These are phyloP conservation scores for Calosoma granatense DNA, from an alignment of 1,140 invertebrate species.

Conservation along the genomic window DNA sequence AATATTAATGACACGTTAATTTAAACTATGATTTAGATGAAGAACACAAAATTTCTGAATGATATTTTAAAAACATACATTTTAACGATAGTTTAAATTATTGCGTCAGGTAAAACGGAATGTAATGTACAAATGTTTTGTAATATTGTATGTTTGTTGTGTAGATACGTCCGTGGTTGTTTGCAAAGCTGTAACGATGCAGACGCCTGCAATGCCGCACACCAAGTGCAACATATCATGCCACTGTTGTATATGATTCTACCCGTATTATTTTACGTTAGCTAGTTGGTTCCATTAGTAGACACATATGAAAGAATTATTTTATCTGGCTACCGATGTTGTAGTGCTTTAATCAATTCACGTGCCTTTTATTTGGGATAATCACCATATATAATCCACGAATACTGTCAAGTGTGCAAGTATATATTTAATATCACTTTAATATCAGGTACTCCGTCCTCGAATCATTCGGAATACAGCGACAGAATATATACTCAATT, in stretches of 20 bases:
- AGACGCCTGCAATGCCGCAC: conserved; percentile 63
- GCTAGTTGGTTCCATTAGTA: background rate
- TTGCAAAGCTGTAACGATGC: conserved; percentile 80
- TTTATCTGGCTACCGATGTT: background rate
- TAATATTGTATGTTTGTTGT: too few relatives aligned
- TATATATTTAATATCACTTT: background rate
- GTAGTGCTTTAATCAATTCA: conserved; percentile 6
- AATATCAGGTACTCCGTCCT: conserved; percentile 3
- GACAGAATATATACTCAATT: background rate
- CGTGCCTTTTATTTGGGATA: conserved; percentile 5
- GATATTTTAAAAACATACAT: background rate
- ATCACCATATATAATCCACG: background rate
- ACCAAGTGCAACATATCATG: background rate
- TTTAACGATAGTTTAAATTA: too few relatives aligned
- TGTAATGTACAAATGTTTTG: too few relatives aligned
- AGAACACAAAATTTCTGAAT: background rate
- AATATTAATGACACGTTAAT: too few relatives aligned
- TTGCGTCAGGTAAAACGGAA: too few relatives aligned
- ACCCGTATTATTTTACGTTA: background rate
- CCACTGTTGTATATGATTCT: background rate
- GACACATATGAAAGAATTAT: background rate
- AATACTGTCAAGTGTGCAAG: background rate
- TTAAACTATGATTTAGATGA: background rate
- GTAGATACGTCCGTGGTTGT: conserved; percentile 75
- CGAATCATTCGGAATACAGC: too few relatives aligned